Conservation (phyloP, 30 jellyfish, hydroid and myxozoan species). For the Clytia hemisphaerica region DNA sequence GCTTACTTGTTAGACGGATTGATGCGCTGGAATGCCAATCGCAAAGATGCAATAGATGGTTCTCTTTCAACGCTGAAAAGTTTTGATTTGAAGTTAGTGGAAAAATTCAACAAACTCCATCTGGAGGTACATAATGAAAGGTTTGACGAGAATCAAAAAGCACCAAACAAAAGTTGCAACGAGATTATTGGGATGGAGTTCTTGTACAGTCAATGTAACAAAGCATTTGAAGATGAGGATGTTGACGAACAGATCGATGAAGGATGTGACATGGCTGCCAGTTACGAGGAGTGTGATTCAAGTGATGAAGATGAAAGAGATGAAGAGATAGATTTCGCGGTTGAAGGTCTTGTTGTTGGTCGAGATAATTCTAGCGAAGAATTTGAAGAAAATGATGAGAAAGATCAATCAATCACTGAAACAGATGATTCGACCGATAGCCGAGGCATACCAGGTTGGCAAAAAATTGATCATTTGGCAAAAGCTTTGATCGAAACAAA, state of each 20-base stretch:
- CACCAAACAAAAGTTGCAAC: neutral
- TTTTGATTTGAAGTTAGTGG: neutral
- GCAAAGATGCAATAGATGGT: conserved; percentile 22
- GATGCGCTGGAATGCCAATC: conserved; percentile 15
- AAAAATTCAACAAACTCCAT: neutral
- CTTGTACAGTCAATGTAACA: conserved; percentile 6
- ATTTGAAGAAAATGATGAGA: neutral
- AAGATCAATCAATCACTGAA: neutral
- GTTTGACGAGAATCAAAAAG: neutral
- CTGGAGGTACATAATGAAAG: neutral
- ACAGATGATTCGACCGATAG: conserved; percentile 20
- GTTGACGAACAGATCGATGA: neutral
- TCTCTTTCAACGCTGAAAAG: neutral
- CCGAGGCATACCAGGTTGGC: conserved; percentile 29
- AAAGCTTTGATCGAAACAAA: conserved; percentile 6
- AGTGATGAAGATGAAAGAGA: conserved; percentile 8
- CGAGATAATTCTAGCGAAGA: conserved; percentile 2
- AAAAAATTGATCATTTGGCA: conserved; percentile 22
- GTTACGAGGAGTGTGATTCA: conserved; percentile 9
- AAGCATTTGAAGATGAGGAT: neutral
- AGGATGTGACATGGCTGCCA: neutral
- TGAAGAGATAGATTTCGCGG: neutral
- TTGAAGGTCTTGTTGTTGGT: neutral
- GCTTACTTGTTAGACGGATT: conserved; percentile 31
- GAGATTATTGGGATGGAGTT: conserved; percentile 37